Evolutionary conservation across 2,888 invertebrate genomes (phyloP).

Genomic region (Ethmia dodecea): DNA sequence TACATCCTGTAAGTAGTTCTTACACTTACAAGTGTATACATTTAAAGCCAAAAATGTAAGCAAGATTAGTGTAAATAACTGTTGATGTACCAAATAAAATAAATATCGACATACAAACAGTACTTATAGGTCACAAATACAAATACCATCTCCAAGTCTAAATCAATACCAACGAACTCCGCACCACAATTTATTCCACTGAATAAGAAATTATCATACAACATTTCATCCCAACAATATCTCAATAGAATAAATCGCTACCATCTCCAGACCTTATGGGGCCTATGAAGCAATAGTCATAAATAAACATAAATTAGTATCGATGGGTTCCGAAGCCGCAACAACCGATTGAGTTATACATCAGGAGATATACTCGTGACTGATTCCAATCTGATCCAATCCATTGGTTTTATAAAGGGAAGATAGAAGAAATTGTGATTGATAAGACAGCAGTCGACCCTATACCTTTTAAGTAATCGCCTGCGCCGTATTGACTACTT

Average conservation of each 20-base stretch:
- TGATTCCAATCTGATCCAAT: slow-evolving; percentile 51
- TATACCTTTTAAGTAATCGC: background rate
- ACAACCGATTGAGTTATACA: slow-evolving; percentile 55
- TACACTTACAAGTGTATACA: no score
- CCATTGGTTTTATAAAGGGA: slow-evolving; percentile 46
- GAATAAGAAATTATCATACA: background rate
- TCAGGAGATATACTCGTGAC: slow-evolving; percentile 46
- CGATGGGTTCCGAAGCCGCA: slow-evolving; percentile 39
- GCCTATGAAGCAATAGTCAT: slow-evolving; percentile 19
- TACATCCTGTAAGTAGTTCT: no score
- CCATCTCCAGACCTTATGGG: slow-evolving; percentile 11
- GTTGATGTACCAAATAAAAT: no score
- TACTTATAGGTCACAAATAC: no score
- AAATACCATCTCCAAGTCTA: no score
- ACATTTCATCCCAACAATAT: slow-evolving; percentile 6
- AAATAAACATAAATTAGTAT: slow-evolving; percentile 47
- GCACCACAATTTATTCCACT: no score
- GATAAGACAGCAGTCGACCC: slow-evolving; percentile 20
- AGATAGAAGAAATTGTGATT: slow-evolving; percentile 35
- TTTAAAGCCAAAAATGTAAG: no score
- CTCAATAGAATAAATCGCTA: slow-evolving; percentile 12
- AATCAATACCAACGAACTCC: no score
- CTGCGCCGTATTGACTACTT: background rate
- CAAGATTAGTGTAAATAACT: no score
- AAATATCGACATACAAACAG: no score